These are phyloP conservation scores for Gerris lacustris DNA, from an alignment of 2,888 invertebrate species.

Conservation along the genomic window DNA sequence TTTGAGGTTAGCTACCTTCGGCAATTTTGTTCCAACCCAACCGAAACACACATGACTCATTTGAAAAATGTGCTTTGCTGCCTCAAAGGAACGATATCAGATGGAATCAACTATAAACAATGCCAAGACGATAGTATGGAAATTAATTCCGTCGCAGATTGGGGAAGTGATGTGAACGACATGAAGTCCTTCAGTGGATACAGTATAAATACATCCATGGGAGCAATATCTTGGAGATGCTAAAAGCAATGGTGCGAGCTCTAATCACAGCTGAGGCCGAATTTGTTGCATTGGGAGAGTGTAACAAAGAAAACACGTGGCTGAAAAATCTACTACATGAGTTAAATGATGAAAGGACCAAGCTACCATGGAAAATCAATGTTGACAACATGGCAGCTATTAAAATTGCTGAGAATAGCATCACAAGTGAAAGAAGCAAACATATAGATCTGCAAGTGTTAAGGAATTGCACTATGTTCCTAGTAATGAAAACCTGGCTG, in stretches of 20 bases:
- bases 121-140: background rate
- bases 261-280: background rate
- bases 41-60: background rate
- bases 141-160: background rate
- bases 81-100: background rate
- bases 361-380: background rate
- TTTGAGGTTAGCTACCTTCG: too few species aligned
- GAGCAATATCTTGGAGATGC: background rate
- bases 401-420: background rate
- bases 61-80: background rate
- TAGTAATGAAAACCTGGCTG: background rate
- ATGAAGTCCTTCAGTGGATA: background rate
- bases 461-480: background rate
- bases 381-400: background rate
- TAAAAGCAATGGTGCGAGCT: background rate
- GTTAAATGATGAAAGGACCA: background rate
- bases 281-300: background rate
- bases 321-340: background rate
- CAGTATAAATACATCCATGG: background rate
- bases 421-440: background rate
- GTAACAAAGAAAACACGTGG: background rate
- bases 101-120: background rate
- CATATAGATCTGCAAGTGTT: background rate
- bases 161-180: background rate
- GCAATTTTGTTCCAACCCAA: background rate